Conservation (phyloP, 2,797 vertebrate genomes). For the Labeo calbasu region DNA sequence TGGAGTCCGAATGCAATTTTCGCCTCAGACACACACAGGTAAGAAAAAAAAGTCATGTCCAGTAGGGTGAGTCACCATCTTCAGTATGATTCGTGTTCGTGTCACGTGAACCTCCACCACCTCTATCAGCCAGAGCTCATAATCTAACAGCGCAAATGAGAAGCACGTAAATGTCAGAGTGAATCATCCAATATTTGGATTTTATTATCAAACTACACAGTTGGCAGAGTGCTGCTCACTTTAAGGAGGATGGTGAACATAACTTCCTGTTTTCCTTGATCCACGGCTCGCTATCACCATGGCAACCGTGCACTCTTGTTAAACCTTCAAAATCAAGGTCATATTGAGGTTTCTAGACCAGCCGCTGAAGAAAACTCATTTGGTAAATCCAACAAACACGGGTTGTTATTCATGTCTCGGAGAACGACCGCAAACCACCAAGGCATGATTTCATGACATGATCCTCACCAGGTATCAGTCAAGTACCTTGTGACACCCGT, state of each 20-base stretch:
- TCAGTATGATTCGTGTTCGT: constrained; percentile 42
- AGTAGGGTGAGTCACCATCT: constrained; percentile 55
- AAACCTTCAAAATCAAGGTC: constrained; percentile 29
- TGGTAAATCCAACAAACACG: neutral
- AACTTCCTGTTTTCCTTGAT: constrained; percentile 13
- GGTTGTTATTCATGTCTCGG: neutral
- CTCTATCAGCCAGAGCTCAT: constrained; percentile 41
- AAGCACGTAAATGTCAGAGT: constrained; percentile 50
- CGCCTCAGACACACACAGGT: constrained; percentile 4
- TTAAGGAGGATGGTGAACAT: constrained; percentile 36
- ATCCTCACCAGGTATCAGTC: neutral
- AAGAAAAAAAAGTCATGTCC: constrained; percentile 20
- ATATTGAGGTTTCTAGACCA: constrained; percentile 1
- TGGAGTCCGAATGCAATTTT: constrained; percentile 1
- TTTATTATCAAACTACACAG: constrained; percentile 54
- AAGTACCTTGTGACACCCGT: constrained; percentile 9
- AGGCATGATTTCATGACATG: neutral
- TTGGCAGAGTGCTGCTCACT: constrained; percentile 52
- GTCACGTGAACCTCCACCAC: constrained; percentile 42
- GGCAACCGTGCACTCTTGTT: neutral
- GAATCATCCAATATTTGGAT: constrained; percentile 62
- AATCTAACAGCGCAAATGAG: constrained; percentile 40
- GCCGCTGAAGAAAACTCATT: neutral
- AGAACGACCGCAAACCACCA: neutral
- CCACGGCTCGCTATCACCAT: neutral